Base-by-base conservation (phyloP, 2,797 vertebrate genomes). In the Gallinago nigripennis region DNA sequence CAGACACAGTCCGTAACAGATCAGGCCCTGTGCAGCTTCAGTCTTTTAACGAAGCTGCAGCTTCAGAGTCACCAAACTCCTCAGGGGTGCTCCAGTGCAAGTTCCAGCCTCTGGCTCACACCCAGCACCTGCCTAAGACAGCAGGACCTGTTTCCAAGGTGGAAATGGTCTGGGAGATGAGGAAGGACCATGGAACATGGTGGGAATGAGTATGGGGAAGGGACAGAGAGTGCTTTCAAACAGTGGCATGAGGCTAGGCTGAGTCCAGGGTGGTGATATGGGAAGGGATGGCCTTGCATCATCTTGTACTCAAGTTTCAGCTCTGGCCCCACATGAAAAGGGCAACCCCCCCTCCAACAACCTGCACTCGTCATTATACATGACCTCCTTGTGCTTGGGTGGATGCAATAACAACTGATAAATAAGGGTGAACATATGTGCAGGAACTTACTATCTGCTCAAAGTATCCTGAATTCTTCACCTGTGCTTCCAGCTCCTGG, bases 281-380 rank as follows among this genome's bases (percentile, higher is more conserved):
- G 54, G 50, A 91, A 92, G 81, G 15, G 0, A 70, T 12, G n/a
- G 48, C 63, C 43, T 89, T 63, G 43, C 9, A 4, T 58, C 83
- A 54, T 35, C 65, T 30, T 77, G n/a, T 69, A 58, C 58, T 61
- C 76, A 75, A 66, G 50, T 88, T 94, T 88, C 88, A 81, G 79
- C 57, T 83, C 77, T 79, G 72, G 39, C 28, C 64, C 24, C 45
- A 33, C 0, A 0, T 80, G 31, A 61, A 90, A 90, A 93, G 46
- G 45, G 51, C 45, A 80, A 71, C 8, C 1, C 3, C 4, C 5
- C 5, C 43, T 58, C 71, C 50, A 78, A 54, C 21, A 88, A 76
- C 27, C 20, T 31, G 24, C 8, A 72, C 16, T 17, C 30, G 4
- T 11, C 8, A 2, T 25, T 63, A 69, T 2, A 39, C n/a, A 7